Percentiles rank a stretch among this genome's conserved stretches.
phyloP scores from a whole-genome alignment of 2,113 vertebrate species.

The Engystomops pustulosus region DNA sequence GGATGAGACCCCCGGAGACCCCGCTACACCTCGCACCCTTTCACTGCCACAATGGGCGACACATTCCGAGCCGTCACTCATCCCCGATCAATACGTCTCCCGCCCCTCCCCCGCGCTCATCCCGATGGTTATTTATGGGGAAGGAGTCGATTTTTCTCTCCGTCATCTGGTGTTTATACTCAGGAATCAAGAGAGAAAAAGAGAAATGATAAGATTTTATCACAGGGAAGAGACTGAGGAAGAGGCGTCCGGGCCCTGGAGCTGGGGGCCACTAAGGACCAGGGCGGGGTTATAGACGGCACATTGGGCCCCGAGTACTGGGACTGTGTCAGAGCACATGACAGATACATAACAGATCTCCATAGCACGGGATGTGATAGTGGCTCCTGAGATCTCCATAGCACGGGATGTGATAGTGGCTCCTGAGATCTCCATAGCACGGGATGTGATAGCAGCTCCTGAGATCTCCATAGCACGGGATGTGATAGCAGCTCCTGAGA shows the following conservation, averaged over 20 bases:
- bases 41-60: not conserved
- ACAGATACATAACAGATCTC: no score
- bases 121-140: not conserved
- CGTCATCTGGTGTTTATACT: not conserved
- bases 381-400: no score
- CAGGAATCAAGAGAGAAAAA: not conserved
- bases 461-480: no score
- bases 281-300: no score
- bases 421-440: no score
- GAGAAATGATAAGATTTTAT: not conserved
- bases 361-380: no score
- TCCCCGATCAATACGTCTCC: conserved; percentile 14
- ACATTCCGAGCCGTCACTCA: not conserved
- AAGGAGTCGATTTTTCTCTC: not conserved
- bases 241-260: not conserved
- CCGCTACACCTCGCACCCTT: not conserved
- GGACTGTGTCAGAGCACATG: no score
- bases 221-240: not conserved
- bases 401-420: no score
- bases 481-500: no score
- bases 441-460: no score
- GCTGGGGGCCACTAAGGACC: no score
- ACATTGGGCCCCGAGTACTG: no score
- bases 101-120: not conserved
- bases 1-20: conserved; percentile 22